phyloP scores from a whole-genome alignment of 1,140 invertebrate genomes.

The Telenomus remus region DNA sequence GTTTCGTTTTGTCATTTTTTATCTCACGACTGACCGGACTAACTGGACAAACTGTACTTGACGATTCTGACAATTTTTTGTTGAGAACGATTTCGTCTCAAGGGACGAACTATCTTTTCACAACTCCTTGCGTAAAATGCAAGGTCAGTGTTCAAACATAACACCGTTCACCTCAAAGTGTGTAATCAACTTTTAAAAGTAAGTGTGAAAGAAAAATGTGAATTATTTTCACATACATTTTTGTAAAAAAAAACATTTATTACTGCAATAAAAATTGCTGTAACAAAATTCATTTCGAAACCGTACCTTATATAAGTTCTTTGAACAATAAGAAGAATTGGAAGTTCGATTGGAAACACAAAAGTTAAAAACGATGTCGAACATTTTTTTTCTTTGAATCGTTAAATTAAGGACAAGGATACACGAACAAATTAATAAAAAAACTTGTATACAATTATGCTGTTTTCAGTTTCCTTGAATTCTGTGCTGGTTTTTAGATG shows the following conservation, averaged over 20 bases:
- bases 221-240: too few species aligned
- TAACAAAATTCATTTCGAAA: too few species aligned
- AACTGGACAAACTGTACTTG: slow-evolving; percentile 5
- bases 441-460: slow-evolving; percentile 1
- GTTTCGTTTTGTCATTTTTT: too few species aligned
- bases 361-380: too few species aligned
- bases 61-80: neutral
- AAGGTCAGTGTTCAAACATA: slow-evolving; percentile 26
- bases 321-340: too few species aligned
- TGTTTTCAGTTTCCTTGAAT: slow-evolving; percentile 10
- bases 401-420: slow-evolving; percentile 9
- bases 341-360: too few species aligned
- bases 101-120: neutral
- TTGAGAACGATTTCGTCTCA: too few species aligned
- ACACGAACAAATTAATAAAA: slow-evolving; percentile 8
- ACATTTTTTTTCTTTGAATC: neutral
- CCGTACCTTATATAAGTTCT: too few species aligned
- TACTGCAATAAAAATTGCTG: too few species aligned
- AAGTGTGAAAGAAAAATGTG: slow-evolving; percentile 2
- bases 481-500: neutral
- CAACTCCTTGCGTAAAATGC: slow-evolving; percentile 3
- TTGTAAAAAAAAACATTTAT: too few species aligned
- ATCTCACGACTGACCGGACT: neutral
- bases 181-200: slow-evolving; percentile 9
- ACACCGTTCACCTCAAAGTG: slow-evolving; percentile 9